Evolutionary conservation across 1,140 invertebrate genomes (phyloP), one percentile per base, ranked within the genome.

Genomic region (Papilio polyxenes): DNA sequence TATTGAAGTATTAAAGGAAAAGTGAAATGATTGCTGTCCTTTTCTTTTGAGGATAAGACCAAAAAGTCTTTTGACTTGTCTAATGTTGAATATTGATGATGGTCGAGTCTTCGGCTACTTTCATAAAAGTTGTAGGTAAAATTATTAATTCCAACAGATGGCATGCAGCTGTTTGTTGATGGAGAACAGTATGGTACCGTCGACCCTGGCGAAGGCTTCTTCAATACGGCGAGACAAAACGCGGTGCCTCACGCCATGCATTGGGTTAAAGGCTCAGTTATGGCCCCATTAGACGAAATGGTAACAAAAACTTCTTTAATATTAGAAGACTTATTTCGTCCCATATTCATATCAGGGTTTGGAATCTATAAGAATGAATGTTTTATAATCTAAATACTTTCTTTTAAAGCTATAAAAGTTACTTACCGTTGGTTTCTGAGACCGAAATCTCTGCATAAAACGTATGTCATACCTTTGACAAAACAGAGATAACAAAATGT

Each of bases 201-300:
- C 2, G 79, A 85, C 10, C 91, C 92, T 20, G 92, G 92, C 0
- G 89, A 91, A 65, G 93, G 94, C 0, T 94, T 94, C 84, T 92
- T 93, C 8, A 77, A 78, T 0, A 85, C 83, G 3, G 92, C 86
- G 5, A 84, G 88, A 3, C 83, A 93, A 11, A 59, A 91, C 13
- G 87, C 83, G 69, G 89, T 95, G 53, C 83, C 95, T 81, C 90
- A 92, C 78, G 84, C 89, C 56, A 72, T 89, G 75, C 82, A 92
- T 40, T 94, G 93, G 93, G 84, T 90, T 0, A 88, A 87, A 53
- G 93, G 92, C 13, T 87, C 88, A 11, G 83, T 93, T 53, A 93
- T 94, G 92, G 92, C 93, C 6, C 93, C 93, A 20, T 81, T 94
- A 8, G 93, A 93, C 83, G 85, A 92, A 85, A 80, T 88, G 83